A percentile compares a stretch with the other conserved stretches of the same genome.
phyloP scores from a whole-genome alignment of 2,113 vertebrate species.

The Gopherus flavomarginatus region DNA sequence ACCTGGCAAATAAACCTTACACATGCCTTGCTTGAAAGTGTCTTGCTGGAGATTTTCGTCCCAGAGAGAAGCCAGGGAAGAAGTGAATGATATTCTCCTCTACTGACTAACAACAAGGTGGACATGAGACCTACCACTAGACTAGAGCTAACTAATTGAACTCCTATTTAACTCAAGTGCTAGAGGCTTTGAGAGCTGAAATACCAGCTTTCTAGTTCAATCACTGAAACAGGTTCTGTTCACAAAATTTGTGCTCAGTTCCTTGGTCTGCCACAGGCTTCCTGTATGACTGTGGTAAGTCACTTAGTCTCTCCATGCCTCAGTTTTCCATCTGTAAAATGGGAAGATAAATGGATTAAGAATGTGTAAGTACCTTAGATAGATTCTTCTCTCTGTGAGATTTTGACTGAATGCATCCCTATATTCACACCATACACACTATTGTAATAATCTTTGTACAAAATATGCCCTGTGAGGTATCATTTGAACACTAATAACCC shows the following conservation, averaged over 20 bases:
- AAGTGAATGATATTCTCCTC: neutral
- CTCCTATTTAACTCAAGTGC: neutral
- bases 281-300: neutral
- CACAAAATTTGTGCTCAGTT: neutral
- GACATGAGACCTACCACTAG: neutral
- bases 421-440: neutral
- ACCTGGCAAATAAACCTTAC: neutral
- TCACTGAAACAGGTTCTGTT: neutral
- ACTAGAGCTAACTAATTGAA: neutral
- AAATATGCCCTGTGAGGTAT: neutral
- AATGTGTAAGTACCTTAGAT: neutral
- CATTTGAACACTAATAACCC: neutral
- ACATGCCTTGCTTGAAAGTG: neutral
- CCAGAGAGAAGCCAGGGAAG: neutral
- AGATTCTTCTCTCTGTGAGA: constrained; percentile 4
- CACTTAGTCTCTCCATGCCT: neutral
- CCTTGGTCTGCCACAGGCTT: neutral
- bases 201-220: fast-evolving
- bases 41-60: neutral
- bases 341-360: fast-evolving
- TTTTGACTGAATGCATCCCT: neutral
- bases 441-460: neutral
- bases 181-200: neutral
- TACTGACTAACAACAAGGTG: neutral
- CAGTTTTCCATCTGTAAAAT: neutral